Base-by-base conservation (phyloP, 1,140 invertebrate species). In the Helicoverpa armigera region DNA sequence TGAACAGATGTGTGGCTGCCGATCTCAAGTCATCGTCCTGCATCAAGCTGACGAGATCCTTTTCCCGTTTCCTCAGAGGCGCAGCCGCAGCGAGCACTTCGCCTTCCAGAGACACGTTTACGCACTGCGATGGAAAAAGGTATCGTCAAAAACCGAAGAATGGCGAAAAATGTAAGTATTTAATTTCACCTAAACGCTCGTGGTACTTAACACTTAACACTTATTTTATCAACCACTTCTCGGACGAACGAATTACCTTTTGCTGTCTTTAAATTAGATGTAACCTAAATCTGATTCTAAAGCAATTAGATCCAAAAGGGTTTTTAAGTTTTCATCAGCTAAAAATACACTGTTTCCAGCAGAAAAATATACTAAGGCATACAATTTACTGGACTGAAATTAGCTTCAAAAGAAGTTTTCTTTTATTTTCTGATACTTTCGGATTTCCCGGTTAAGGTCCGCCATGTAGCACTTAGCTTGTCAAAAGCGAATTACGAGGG, bases 31-130 rank as follows among this genome's bases (percentile, higher is more conserved):
- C 93, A 14, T 92, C 90, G 51, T 93, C 93, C 69, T 91, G 93
- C 93, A 94, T 94, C 60, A 94, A 75, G 54, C 87, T 85, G 13
- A 94, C 89, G 88, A 94, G 88, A 3, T 84, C 93, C 58, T 90
- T 92, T 50, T 93, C 90, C 0, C 92, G 88, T 60, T 91, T 91
- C n/a, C 88, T 86, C 7, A 94, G 58, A 14, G 82, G 77, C 0
- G 88, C 90, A 18, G 91, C 91, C 14, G 83, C n/a, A 3, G 87
- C 79, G 13, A 80, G 80, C 0, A 92, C 80, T 60, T 94, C 93
- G 1, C 93, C 93, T 85, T 94, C 93, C 54, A 88, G 74, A 14
- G 90, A 89, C 18, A 94, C 83, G 65, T 90, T 89, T 2, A 92
- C 92, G 23, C 93, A 94, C 93, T 94, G 73, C 72, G 81, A 73